Evolutionary conservation across 1,140 invertebrate species (phyloP), one percentile per base, ranked within the genome.

Genomic region (Lepidurus packardi): DNA sequence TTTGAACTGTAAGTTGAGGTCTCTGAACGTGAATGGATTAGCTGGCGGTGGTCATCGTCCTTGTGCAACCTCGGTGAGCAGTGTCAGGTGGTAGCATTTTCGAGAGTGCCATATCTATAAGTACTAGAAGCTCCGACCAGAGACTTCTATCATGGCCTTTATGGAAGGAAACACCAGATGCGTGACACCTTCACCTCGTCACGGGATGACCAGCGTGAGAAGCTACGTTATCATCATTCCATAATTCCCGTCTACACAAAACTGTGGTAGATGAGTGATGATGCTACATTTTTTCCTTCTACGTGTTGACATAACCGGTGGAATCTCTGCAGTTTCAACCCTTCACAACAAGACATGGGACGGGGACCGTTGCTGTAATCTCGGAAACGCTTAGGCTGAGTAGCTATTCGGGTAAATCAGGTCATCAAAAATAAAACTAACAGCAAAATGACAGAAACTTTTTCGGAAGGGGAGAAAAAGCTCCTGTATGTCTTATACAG

Each of bases 81-180:
- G 53, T 65, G 53, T 65, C 53, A 65, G 53, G 53, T 65, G 53
- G 53, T 65, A 21, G 53, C 16, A 21, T 65, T 21, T 65, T 3
- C 9, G 16, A 47, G 53, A 65, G 53, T 21, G 8, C 13, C 21
- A n/a, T 65, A 65, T 7, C 53, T 65, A 65, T 65, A 65, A 65
- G 34, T 34, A 34, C 34, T 34, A 34, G 2, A 34, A 34, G 34
- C 34, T 34, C 34, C 1, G 3, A 2, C 25, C 25, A 34, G 25
- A 34, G 34, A 34, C 34, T 4, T 34, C 3, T 34, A 65, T 21
- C 13, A 13, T 7, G n/a, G 16, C 16, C 53, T n/a, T 21, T 21
- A 65, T 65, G 53, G 21, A 65, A 65, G 16, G 53, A 65, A 65
- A 65, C 53, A 65, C 53, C 53, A 65, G 53, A 65, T 65, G 53